Conservation (phyloP, 2,797 vertebrate genomes). For the Sebastes paucispinis region DNA sequence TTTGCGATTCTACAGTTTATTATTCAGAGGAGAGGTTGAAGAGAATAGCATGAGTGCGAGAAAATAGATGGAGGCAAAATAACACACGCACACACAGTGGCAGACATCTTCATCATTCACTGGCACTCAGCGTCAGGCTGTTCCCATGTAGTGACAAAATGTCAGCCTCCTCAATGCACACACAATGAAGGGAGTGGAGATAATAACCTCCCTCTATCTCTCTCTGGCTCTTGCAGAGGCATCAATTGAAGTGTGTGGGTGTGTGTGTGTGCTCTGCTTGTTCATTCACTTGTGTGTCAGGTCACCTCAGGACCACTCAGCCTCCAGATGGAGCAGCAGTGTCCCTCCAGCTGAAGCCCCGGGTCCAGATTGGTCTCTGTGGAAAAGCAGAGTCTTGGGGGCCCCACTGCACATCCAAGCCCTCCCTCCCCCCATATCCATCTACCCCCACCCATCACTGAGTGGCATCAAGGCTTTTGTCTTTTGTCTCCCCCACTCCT, state of each 20-base stretch:
- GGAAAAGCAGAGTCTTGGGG: slow-evolving; percentile 1
- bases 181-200: slow-evolving; percentile 22
- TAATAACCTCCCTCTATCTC: slow-evolving; percentile 27
- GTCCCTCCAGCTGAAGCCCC: slow-evolving; percentile 17
- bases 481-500: background rate
- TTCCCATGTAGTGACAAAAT: slow-evolving; percentile 36
- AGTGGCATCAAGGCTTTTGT: background rate
- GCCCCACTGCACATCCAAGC: background rate
- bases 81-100: background rate
- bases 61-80: slow-evolving; percentile 6
- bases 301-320: slow-evolving; percentile 12
- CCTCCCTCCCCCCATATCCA: background rate
- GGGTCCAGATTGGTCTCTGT: slow-evolving; percentile 45
- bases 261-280: background rate
- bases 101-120: slow-evolving; percentile 21
- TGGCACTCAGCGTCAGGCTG: slow-evolving; percentile 12
- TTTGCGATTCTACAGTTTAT: background rate
- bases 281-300: slow-evolving; percentile 21
- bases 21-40: background rate
- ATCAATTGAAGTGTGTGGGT: slow-evolving; percentile 9
- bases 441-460: background rate
- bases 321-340: slow-evolving; percentile 43
- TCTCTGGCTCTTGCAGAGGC: background rate
- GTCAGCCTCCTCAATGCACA: slow-evolving; percentile 17
- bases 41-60: background rate